Evolutionary conservation across 2,113 vertebrate species (phyloP), one percentile per base, ranked within the genome.

Genomic region (Sebastes schlegelii): DNA sequence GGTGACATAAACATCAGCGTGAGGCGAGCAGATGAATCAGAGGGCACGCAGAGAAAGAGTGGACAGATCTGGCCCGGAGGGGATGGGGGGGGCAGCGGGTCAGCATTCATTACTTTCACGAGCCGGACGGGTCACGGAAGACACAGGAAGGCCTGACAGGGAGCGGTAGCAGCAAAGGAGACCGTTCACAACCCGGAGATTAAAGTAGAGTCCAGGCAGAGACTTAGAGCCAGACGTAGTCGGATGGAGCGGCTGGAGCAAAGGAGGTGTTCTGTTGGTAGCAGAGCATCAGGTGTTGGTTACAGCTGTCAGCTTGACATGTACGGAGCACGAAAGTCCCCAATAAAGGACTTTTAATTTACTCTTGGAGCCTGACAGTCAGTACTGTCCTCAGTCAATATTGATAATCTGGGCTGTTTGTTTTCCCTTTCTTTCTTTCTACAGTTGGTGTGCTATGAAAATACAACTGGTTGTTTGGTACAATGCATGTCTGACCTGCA

Each of bases 1-100:
- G 1, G 61, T 66, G 85, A 89, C 87, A 88, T 9, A 74, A 82
- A 83, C 84, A 74, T 80, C 84, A 77, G 71, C 6, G 48, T 72
- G 75, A 80, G 52, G 69, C 64, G 49, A 80, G 23, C 77, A 86
- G 77, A 87, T 89, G 84, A 92, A 58, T 90, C 88, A 90, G 86
- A 90, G 81, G 86, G 63, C 77, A 52, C 5, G 9, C 40, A 17
- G 43, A 5, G 49, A 19, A 43, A 5, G 62, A 43, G 87, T 54
- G 82, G 82, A 84, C 77, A 78, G 72, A 84, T 62, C 45, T 14
- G 58, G 46, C 51, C 85, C 12, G 1, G 19, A 23, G 86, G 51
- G 80, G 58, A 34, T 48, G 83, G 10, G 0, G 51, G 82, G 61
- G 80, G 82, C 82, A 67, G 73, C 82, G 51, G 90, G 84, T 77